phyloP scores from a whole-genome alignment of 2,113 vertebrate species.

The Macroglossus sobrinus region DNA sequence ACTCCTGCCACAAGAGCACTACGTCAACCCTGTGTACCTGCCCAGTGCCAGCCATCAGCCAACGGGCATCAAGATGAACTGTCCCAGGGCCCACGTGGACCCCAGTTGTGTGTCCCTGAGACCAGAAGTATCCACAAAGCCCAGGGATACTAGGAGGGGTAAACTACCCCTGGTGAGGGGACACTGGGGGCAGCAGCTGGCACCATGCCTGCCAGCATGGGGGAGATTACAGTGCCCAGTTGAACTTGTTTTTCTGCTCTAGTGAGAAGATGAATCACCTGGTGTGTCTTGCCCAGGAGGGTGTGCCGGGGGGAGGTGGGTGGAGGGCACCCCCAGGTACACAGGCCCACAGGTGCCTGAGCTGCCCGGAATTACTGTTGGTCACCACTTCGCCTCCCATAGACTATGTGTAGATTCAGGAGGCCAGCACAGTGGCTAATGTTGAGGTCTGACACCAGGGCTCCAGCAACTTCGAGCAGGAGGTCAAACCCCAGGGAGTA shows the following conservation, averaged over 20 bases:
- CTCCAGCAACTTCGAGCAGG: background rate
- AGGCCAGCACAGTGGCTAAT: background rate
- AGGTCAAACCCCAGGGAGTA: background rate
- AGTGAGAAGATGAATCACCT: conserved; percentile 74
- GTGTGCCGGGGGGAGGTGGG: background rate
- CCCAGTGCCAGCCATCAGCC: background rate
- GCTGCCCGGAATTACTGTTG: background rate
- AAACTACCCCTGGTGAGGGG: background rate
- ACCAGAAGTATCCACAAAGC: background rate
- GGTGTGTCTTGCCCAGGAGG: conserved; percentile 52
- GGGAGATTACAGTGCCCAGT: conserved; percentile 62
- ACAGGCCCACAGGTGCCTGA: conserved; percentile 58
- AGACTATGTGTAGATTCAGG: background rate
- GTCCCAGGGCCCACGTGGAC: background rate
- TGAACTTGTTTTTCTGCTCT: conserved; percentile 76
- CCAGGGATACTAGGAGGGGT: background rate
- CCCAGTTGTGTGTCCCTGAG: background rate
- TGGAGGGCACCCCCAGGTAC: conserved; percentile 14
- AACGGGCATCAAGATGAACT: background rate
- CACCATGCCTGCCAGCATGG: conserved; percentile 20
- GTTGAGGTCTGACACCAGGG: background rate
- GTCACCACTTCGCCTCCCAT: background rate
- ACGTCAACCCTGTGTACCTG: conserved; percentile 28
- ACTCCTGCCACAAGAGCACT: conserved; percentile 53
- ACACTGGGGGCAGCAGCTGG: background rate